Conservation (phyloP, 2,888 invertebrate genomes). For the Trichacis sp. region DNA sequence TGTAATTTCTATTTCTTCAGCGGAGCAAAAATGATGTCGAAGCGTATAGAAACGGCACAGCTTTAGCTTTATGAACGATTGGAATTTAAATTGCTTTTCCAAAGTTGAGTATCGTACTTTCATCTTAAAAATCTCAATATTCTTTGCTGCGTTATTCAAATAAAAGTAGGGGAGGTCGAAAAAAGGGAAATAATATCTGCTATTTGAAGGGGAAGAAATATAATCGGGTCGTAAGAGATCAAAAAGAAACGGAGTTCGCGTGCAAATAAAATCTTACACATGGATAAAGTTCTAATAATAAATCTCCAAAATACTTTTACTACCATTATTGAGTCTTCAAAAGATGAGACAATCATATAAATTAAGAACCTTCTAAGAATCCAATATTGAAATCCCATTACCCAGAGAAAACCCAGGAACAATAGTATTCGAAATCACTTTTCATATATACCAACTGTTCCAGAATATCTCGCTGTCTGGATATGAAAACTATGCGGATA, state of each 20-base stretch:
- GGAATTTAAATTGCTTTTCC: conserved; percentile 12
- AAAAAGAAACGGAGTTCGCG: no score
- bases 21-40: background rate
- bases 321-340: no score
- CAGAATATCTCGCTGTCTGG: background rate
- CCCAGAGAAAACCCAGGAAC: conserved; percentile 4
- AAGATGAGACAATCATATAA: no score
- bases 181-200: conserved; percentile 4
- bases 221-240: no score
- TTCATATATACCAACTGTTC: background rate
- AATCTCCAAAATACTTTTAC: no score
- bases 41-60: background rate
- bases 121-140: conserved; percentile 12
- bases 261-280: no score
- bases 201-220: no score
- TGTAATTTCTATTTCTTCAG: background rate
- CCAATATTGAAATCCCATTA: conserved; percentile 10
- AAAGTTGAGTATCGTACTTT: conserved; percentile 11
- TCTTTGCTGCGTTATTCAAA: conserved; percentile 6
- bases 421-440: conserved; percentile 6
- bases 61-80: conserved; percentile 12
- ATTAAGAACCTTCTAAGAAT: no score
- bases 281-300: no score
- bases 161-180: background rate
- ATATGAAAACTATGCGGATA: conserved; percentile 4